phyloP scores from a whole-genome alignment of 2,113 vertebrate genomes.

The Crotalus tigris region DNA sequence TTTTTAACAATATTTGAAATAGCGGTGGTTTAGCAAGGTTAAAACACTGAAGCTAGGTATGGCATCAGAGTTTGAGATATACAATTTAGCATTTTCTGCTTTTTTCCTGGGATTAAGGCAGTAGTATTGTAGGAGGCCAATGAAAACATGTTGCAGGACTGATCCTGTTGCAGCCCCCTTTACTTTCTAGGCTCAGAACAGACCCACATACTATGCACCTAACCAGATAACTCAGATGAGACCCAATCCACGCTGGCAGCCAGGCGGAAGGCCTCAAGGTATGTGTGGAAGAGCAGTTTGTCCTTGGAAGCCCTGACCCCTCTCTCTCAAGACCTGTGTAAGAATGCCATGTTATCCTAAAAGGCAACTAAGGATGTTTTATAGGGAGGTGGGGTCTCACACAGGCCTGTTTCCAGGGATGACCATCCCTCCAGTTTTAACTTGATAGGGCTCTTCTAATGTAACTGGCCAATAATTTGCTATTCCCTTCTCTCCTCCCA shows the following conservation, averaged over 20 bases:
- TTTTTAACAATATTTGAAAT: background rate
- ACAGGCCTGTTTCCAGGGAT: background rate
- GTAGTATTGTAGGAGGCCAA: background rate
- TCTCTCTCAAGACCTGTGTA: background rate
- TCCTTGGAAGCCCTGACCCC: background rate
- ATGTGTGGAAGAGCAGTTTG: background rate
- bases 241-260: slow-evolving; percentile 95
- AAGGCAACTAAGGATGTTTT: background rate
- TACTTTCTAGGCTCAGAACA: slow-evolving; percentile 85
- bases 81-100: background rate
- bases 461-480: background rate
- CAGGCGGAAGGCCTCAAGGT: slow-evolving; percentile 96
- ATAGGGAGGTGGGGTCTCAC: background rate
- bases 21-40: background rate
- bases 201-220: slow-evolving; percentile 95
- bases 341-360: background rate
- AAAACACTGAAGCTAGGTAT: background rate
- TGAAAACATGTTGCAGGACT: background rate
- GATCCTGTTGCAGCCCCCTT: background rate
- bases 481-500: background rate
- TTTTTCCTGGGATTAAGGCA: background rate
- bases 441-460: background rate
- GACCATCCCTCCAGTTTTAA: too few relatives aligned
- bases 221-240: slow-evolving; percentile 96
- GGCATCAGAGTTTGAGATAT: background rate